Percentiles rank a stretch among this genome's conserved stretches.
phyloP scores from a whole-genome alignment of 2,888 invertebrate genomes.

The Serripes groenlandicus region DNA sequence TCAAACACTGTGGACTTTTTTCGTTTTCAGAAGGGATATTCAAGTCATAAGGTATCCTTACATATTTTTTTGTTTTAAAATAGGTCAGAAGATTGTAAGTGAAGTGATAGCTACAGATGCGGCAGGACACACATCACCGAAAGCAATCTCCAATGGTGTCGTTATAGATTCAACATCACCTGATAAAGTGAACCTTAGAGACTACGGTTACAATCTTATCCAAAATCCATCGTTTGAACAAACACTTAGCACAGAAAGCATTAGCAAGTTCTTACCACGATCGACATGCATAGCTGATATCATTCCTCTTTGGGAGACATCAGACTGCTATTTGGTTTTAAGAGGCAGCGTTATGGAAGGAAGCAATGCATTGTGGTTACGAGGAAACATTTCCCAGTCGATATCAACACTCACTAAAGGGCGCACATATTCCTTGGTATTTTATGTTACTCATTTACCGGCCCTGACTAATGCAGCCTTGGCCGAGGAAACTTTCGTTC shows the following conservation, averaged over 20 bases:
- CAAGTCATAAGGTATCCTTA: no score
- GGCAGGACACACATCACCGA: slow-evolving; percentile 61
- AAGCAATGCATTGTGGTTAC: slow-evolving; percentile 37
- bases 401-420: slow-evolving; percentile 12
- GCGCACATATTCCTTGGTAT: slow-evolving; percentile 35
- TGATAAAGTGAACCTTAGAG: slow-evolving; percentile 32
- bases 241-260: no score
- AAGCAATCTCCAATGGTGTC: slow-evolving; percentile 70
- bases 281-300: neutral
- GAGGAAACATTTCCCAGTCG: slow-evolving; percentile 44
- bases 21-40: no score
- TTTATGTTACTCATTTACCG: slow-evolving; percentile 26
- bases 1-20: no score
- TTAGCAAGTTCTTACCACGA: neutral
- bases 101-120: slow-evolving; percentile 69
- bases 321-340: neutral
- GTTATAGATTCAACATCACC: slow-evolving; percentile 69
- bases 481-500: slow-evolving; percentile 48
- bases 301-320: neutral
- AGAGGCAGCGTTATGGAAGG: slow-evolving; percentile 36
- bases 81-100: slow-evolving; percentile 61
- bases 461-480: slow-evolving; percentile 24
- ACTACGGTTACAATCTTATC: slow-evolving; percentile 53
- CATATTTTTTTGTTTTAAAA: no score
- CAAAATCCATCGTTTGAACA: slow-evolving; percentile 27